Conservation (phyloP, 1,140 invertebrate genomes). For the Atta colombica region DNA sequence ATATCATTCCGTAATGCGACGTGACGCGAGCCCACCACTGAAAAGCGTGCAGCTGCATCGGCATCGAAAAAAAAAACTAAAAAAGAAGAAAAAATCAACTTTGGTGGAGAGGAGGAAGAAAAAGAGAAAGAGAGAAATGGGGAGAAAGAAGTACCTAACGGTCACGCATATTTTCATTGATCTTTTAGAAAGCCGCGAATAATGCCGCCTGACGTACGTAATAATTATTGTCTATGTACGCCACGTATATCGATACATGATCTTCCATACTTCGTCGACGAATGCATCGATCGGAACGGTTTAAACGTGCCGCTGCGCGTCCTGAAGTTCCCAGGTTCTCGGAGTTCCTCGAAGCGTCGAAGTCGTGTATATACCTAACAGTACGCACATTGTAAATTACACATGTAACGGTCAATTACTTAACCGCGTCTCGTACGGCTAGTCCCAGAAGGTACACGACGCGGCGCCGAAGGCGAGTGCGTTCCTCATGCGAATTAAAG, state of each 20-base stretch:
- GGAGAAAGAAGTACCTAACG: constrained; percentile 62
- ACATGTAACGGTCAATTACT: constrained; percentile 72
- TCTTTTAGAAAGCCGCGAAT: constrained; percentile 67
- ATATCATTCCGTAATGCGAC: constrained; percentile 85
- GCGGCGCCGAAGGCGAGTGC: constrained; percentile 16
- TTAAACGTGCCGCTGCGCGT: constrained; percentile 45
- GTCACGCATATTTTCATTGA: constrained; percentile 69
- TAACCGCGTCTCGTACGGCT: constrained; percentile 59
- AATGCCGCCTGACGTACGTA: constrained; percentile 71
- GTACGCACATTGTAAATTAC: constrained; percentile 62
- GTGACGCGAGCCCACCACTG: constrained; percentile 79
- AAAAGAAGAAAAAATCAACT: constrained; percentile 59
- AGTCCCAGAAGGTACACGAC: constrained; percentile 17
- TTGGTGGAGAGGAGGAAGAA: constrained; percentile 17
- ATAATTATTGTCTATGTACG: constrained; percentile 72
- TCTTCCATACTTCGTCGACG: not conserved
- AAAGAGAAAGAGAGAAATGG: constrained; percentile 24
- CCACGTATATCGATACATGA: constrained; percentile 55
- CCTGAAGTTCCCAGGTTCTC: not conserved
- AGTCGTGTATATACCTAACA: not conserved
- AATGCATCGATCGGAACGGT: constrained; percentile 65
- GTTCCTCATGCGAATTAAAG: constrained; percentile 45
- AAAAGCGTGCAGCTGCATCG: constrained; percentile 75
- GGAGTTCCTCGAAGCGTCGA: not conserved
- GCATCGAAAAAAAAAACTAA: constrained; percentile 54